Percentiles rank a stretch among this genome's conserved stretches.
Conservation (phyloP, 2,888 invertebrate genomes). For the Fissipunctia ypsillon region DNA sequence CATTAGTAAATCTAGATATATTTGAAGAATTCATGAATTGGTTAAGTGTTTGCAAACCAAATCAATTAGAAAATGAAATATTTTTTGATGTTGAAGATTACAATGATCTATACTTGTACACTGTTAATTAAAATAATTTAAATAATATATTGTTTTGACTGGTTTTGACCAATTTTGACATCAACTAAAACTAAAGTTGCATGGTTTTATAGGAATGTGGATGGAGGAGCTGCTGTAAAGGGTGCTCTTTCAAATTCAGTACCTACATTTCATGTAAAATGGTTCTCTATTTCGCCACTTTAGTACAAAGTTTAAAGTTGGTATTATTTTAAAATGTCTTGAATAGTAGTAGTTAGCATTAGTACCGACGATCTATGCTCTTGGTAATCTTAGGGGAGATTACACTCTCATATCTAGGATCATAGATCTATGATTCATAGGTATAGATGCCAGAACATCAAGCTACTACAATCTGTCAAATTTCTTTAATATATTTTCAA, state of each 20-base stretch:
- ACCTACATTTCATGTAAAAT: too few species aligned
- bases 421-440: too few species aligned
- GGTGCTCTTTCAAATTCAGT: neutral
- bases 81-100: slow-evolving; percentile 84
- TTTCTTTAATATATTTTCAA: too few species aligned
- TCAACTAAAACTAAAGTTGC: neutral
- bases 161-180: neutral
- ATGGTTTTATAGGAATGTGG: too few species aligned
- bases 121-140: slow-evolving; percentile 82
- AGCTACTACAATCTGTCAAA: too few species aligned
- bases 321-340: too few species aligned
- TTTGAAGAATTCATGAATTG: slow-evolving; percentile 87
- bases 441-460: too few species aligned
- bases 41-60: slow-evolving; percentile 84
- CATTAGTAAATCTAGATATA: slow-evolving; percentile 85
- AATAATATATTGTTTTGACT: neutral
- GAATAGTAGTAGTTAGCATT: neutral
- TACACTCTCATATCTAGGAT: too few species aligned
- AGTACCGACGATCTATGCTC: too few species aligned
- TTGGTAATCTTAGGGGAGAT: too few species aligned
- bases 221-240: neutral
- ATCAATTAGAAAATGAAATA: slow-evolving; percentile 85
- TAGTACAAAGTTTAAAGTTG: too few species aligned
- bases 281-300: too few species aligned
- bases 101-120: slow-evolving; percentile 83